These are phyloP conservation scores for Crenuchus spilurus DNA, from an alignment of 2,797 vertebrate species.

Conservation along the genomic window DNA sequence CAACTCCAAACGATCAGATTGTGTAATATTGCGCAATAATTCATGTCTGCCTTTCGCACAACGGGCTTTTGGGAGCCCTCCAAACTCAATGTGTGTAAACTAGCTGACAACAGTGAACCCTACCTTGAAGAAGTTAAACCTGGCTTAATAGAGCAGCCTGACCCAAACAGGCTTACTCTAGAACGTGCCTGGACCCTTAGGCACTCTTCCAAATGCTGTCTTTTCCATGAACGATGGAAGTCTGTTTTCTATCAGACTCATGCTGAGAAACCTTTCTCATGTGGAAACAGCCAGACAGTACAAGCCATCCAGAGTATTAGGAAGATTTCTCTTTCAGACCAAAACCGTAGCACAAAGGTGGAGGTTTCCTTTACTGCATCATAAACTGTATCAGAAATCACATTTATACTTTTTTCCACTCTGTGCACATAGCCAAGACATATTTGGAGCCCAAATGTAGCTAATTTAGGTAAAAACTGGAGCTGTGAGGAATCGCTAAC, in stretches of 20 bases:
- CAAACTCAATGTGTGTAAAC: slow-evolving; percentile 58
- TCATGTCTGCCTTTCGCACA: slow-evolving; percentile 40
- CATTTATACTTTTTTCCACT: no score
- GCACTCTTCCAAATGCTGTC: slow-evolving; percentile 16
- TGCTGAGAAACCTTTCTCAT: slow-evolving; percentile 17
- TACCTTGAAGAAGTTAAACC: slow-evolving; percentile 51
- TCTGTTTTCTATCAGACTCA: slow-evolving; percentile 41
- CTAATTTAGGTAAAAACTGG: no score
- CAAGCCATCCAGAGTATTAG: slow-evolving; percentile 6
- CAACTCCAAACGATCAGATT: slow-evolving; percentile 67
- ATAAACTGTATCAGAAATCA: no score
- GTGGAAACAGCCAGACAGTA: slow-evolving; percentile 21
- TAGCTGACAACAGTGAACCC: slow-evolving; percentile 51
- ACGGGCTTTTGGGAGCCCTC: slow-evolving; percentile 59
- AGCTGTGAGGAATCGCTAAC: no score
- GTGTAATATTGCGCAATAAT: slow-evolving; percentile 54
- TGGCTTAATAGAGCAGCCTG: slow-evolving; percentile 11
- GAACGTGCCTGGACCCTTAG: slow-evolving; percentile 4
- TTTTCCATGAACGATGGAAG: slow-evolving; percentile 15
- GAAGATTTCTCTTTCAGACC: slow-evolving; percentile 15
- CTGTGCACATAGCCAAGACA: no score
- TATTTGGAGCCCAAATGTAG: no score
- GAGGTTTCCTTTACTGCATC: no score
- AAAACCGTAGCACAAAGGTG: no score
- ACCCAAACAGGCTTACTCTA: neutral